These are phyloP conservation scores for Brachionus sp. DNA, from an alignment of 1,140 invertebrate genomes.

Conservation along the genomic window DNA sequence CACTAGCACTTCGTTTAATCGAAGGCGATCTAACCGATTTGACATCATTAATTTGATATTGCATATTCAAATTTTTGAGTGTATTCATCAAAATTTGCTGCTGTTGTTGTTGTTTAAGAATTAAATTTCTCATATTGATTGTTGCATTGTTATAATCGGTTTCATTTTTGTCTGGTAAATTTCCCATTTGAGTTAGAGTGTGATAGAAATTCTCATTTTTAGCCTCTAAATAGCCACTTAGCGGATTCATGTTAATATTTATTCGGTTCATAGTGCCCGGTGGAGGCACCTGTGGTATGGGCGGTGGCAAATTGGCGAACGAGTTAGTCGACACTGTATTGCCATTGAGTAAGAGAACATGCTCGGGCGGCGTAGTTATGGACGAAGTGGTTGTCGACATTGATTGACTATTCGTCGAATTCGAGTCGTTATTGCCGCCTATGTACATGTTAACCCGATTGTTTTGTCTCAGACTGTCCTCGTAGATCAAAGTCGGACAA, in stretches of 20 bases:
- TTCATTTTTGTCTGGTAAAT: neutral
- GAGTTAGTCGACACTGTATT: neutral
- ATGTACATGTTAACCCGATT: neutral
- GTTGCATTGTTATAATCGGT: slow-evolving; percentile 19
- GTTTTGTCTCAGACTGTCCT: slow-evolving; percentile 16
- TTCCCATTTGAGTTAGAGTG: neutral
- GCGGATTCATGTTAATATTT: slow-evolving; percentile 31
- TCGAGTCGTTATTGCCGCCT: neutral
- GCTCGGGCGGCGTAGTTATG: slow-evolving; percentile 11
- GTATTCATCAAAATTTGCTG: slow-evolving; percentile 26
- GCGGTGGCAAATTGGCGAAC: neutral
- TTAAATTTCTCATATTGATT: slow-evolving; percentile 19
- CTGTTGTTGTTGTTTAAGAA: slow-evolving; percentile 24
- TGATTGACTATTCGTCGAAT: slow-evolving; percentile 45
- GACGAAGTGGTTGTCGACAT: slow-evolving; percentile 44
- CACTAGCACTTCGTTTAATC: neutral
- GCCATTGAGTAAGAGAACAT: neutral
- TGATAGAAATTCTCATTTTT: slow-evolving; percentile 33
- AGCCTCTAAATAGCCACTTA: neutral
- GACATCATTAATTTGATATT: neutral
- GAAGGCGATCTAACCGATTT: slow-evolving; percentile 1
- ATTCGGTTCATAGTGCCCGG: neutral
- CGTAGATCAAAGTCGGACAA: slow-evolving; percentile 32
- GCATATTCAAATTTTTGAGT: neutral
- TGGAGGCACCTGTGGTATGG: neutral